Evolutionary conservation across 1,140 invertebrate species (phyloP).

Genomic region (Anagrus nilaparvatae): DNA sequence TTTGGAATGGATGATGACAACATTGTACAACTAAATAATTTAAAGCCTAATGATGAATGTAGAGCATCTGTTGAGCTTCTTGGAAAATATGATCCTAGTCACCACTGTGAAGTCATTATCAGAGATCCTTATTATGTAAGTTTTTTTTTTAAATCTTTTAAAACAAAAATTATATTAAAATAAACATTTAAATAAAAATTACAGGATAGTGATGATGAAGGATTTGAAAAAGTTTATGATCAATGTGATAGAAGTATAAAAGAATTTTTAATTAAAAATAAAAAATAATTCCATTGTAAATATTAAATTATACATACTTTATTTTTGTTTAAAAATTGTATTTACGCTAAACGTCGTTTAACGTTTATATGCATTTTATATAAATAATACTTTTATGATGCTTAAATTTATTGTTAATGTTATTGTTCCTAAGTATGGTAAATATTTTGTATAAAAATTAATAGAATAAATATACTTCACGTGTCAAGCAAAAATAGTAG

Average conservation of each 20-base stretch:
- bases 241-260: conserved; percentile 56
- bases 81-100: conserved; percentile 75
- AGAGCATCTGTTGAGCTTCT: conserved; percentile 65
- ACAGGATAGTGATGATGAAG: conserved; percentile 48
- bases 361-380: no score
- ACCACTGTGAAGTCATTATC: conserved; percentile 63
- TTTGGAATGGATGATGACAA: conserved; percentile 90
- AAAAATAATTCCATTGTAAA: not conserved
- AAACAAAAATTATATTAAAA: no score
- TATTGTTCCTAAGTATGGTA: no score
- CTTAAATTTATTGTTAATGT: no score
- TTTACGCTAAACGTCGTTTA: no score
- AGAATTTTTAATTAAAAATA: conserved; percentile 43
- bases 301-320: no score
- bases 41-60: conserved; percentile 47
- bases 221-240: conserved; percentile 61
- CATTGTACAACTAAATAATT: conserved; percentile 55
- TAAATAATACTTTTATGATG: no score
- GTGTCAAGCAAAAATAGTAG: no score
- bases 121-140: conserved; percentile 81
- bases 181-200: no score
- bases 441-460: no score
- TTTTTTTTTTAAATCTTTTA: conserved; percentile 10
- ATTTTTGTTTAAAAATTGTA: no score
- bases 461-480: no score